phyloP scores from a whole-genome alignment of 2,888 invertebrate genomes.

The Acanthosepion esculentum region DNA sequence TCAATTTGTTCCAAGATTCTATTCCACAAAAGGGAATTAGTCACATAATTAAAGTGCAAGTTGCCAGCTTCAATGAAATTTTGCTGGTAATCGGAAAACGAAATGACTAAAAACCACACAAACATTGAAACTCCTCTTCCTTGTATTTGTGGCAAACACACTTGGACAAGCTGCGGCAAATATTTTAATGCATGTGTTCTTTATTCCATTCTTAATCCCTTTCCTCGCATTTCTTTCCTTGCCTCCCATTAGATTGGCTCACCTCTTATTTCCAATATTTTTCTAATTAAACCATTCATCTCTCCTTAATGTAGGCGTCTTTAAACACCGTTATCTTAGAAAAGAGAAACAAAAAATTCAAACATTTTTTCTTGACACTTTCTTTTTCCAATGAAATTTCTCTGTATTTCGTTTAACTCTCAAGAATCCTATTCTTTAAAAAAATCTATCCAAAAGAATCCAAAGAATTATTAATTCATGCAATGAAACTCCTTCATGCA shows the following conservation, averaged over 20 bases:
- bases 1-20: no score
- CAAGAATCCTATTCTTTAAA: neutral
- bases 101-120: neutral
- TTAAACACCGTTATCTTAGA: neutral
- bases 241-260: neutral
- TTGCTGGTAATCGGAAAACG: neutral
- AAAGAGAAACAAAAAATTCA: neutral
- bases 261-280: neutral
- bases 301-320: neutral
- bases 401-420: neutral
- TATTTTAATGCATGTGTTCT: neutral
- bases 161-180: neutral
- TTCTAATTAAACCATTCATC: slow-evolving; percentile 10
- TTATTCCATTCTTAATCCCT: neutral
- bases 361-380: neutral
- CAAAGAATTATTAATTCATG: neutral
- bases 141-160: neutral
- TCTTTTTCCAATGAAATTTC: neutral
- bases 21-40: neutral
- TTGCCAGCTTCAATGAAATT: neutral
- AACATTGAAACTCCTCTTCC: neutral
- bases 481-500: neutral
- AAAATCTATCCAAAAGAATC: neutral
- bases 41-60: neutral
- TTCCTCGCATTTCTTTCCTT: neutral